phyloP scores from a whole-genome alignment of 2,113 vertebrate genomes.

The Sturnira hondurensis region DNA sequence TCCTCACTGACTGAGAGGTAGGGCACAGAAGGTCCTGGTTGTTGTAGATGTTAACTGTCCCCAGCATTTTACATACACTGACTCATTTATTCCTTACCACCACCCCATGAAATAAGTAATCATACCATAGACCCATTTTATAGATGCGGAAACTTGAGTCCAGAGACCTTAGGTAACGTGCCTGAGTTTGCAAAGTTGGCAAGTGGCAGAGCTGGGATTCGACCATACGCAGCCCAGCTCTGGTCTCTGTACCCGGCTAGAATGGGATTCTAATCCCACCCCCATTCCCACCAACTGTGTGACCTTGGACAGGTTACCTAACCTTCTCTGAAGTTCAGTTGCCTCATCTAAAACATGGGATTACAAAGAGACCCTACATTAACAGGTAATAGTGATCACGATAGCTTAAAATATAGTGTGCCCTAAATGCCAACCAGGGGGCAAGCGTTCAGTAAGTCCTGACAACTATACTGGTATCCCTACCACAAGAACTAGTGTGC shows the following conservation, averaged over 20 bases:
- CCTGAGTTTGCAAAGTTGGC: not conserved
- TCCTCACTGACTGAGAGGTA: accelerated
- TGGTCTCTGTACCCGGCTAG: not conserved
- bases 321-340: not conserved
- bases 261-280: not conserved
- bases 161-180: not conserved
- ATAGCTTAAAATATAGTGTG: not conserved
- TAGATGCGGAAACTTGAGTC: not conserved
- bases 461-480: accelerated
- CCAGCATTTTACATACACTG: not conserved
- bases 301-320: not conserved
- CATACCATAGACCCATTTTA: not conserved
- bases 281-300: not conserved
- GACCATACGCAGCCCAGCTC: not conserved
- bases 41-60: accelerated
- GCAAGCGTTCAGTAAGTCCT: not conserved
- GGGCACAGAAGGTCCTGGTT: not conserved
- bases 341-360: not conserved
- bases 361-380: not conserved
- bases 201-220: not conserved
- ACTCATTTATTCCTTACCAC: not conserved
- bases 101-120: not conserved
- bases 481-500: not conserved
- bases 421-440: not conserved
- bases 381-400: not conserved